Evolutionary conservation across 2,888 invertebrate species (phyloP).

Genomic region (Sipha maydis): DNA sequence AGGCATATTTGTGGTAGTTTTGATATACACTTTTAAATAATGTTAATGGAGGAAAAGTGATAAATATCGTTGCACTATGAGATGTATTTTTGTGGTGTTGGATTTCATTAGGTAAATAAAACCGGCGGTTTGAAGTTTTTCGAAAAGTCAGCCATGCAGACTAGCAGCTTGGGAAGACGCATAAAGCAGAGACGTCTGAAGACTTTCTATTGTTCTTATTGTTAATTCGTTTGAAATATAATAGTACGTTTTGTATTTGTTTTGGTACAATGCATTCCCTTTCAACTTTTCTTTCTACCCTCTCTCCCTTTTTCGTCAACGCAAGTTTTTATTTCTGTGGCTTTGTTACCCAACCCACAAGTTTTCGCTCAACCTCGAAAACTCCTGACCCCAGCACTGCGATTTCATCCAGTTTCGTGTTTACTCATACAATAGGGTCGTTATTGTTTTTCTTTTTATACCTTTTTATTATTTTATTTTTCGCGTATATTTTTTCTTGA

Average conservation of each 20-base stretch:
- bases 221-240: constrained; percentile 29
- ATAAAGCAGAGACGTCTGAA: constrained; percentile 1
- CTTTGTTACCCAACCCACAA: constrained; percentile 22
- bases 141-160: neutral
- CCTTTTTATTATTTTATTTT: constrained; percentile 16
- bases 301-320: neutral
- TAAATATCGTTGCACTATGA: neutral
- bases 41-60: neutral
- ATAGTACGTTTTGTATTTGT: constrained; percentile 39
- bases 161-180: neutral
- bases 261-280: neutral
- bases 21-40: neutral
- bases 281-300: neutral
- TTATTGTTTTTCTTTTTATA: constrained; percentile 36
- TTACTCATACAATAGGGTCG: neutral
- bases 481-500: neutral
- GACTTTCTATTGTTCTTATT: constrained; percentile 33
- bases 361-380: constrained; percentile 27
- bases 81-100: neutral
- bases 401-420: neutral
- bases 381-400: constrained; percentile 16
- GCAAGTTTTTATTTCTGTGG: constrained; percentile 15
- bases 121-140: neutral
- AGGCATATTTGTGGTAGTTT: too few relatives aligned
- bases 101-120: neutral